Evolutionary conservation across 2,797 vertebrate species (phyloP).

Genomic region (Oryzias dopingdopingensis): DNA sequence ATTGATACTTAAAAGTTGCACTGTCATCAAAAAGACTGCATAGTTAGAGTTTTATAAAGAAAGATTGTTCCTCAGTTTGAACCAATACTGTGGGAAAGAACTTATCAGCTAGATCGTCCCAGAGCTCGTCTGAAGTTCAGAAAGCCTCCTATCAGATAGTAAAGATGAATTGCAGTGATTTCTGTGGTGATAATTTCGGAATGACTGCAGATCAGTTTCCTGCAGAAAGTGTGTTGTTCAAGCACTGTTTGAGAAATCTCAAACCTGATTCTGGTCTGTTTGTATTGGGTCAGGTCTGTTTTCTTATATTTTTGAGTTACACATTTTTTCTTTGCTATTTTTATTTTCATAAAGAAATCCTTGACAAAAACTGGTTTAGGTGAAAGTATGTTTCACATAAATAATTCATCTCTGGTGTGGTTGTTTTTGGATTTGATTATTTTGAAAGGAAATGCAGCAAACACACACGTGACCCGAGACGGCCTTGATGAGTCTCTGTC

Average conservation of each 20-base stretch:
- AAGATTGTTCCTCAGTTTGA: constrained; percentile 3
- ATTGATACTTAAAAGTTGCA: too few species aligned
- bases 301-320: constrained; percentile 1
- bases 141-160: constrained; percentile 10
- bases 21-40: too few species aligned
- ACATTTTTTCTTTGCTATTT: constrained; percentile 33
- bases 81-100: constrained; percentile 7
- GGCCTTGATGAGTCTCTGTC: constrained; percentile 24
- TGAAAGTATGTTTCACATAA: constrained; percentile 33
- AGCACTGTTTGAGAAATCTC: constrained; percentile 1
- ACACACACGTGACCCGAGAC: constrained; percentile 37
- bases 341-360: constrained; percentile 22
- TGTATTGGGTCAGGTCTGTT: background rate
- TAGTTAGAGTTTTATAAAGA: background rate
- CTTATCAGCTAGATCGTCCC: constrained; percentile 25
- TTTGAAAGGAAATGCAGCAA: constrained; percentile 32
- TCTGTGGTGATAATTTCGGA: background rate
- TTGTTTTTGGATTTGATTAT: constrained; percentile 31
- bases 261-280: background rate
- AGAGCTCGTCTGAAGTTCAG: constrained; percentile 16
- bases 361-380: constrained; percentile 16
- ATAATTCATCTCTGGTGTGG: constrained; percentile 29
- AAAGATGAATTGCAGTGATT: background rate
- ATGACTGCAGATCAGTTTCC: constrained; percentile 2
- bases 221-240: background rate